Evolutionary conservation across 2,888 invertebrate genomes (phyloP).

Genomic region (Tromatobia lineatoria): DNA sequence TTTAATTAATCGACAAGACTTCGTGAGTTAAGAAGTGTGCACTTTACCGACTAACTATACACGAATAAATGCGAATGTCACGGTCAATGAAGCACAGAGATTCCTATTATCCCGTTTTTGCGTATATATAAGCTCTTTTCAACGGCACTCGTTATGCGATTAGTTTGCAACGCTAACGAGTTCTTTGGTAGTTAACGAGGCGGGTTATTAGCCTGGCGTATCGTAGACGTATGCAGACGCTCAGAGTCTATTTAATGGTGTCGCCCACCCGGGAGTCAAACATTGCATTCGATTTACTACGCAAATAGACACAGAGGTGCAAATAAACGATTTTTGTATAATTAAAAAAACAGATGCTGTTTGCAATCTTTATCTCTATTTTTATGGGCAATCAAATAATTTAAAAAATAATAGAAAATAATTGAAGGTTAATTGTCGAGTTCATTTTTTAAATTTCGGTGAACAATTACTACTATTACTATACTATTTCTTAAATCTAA

Average conservation of each 20-base stretch:
- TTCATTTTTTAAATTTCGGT: too few relatives aligned
- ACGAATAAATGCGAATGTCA: constrained; percentile 53
- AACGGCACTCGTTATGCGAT: constrained; percentile 50
- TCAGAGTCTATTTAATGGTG: constrained; percentile 24
- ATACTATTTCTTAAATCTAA: too few relatives aligned
- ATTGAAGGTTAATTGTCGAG: too few relatives aligned
- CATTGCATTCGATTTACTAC: not conserved
- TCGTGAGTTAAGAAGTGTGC: not conserved
- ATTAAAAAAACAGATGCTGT: not conserved
- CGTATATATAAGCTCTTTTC: constrained; percentile 4
- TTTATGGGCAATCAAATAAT: not conserved
- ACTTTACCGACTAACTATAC: not conserved
- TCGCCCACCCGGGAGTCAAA: constrained; percentile 42
- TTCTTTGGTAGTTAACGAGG: constrained; percentile 51
- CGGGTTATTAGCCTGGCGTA: constrained; percentile 50
- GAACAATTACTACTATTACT: too few relatives aligned
- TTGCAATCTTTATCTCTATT: not conserved
- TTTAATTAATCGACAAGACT: constrained; percentile 15
- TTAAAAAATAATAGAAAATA: not conserved
- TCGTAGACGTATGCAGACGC: constrained; percentile 3
- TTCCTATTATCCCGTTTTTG: constrained; percentile 56
- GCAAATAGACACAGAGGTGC: not conserved
- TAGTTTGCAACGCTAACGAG: constrained; percentile 60
- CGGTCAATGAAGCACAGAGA: constrained; percentile 58
- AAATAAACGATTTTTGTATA: not conserved